A percentile compares a stretch with the other conserved stretches of the same genome.
phyloP scores from a whole-genome alignment of 2,888 invertebrate species.

The Anorthoa munda region DNA sequence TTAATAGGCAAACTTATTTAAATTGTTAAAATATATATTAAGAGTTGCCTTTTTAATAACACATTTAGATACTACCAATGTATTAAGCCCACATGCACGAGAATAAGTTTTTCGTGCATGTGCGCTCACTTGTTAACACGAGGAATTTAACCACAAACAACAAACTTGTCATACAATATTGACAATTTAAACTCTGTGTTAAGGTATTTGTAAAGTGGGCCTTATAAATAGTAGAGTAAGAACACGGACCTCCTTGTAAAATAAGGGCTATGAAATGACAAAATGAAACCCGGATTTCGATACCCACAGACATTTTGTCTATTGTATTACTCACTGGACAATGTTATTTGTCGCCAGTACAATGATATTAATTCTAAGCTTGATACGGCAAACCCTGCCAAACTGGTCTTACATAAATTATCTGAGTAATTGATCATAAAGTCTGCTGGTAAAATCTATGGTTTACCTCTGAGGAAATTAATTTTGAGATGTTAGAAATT shows the following conservation, averaged over 20 bases:
- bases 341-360: conserved; percentile 24
- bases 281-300: conserved; percentile 56
- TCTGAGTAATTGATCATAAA: background rate
- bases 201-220: no score
- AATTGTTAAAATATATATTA: no score
- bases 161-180: no score
- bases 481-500: background rate
- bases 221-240: no score
- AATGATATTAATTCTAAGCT: conserved; percentile 23
- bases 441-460: conserved; percentile 1
- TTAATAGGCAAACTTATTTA: no score
- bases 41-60: no score
- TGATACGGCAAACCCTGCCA: conserved; percentile 20
- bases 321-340: conserved; percentile 40
- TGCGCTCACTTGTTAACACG: no score
- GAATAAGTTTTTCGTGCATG: no score
- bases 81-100: no score
- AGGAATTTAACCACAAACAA: no score
- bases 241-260: background rate
- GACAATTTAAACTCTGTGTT: no score
- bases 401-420: conserved; percentile 38
- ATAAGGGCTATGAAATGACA: background rate
- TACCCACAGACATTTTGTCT: conserved; percentile 46
- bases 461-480: conserved; percentile 33
- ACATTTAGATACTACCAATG: no score